Base-by-base conservation (phyloP, 1,140 invertebrate species). In the Trichogramma pretiosum region DNA sequence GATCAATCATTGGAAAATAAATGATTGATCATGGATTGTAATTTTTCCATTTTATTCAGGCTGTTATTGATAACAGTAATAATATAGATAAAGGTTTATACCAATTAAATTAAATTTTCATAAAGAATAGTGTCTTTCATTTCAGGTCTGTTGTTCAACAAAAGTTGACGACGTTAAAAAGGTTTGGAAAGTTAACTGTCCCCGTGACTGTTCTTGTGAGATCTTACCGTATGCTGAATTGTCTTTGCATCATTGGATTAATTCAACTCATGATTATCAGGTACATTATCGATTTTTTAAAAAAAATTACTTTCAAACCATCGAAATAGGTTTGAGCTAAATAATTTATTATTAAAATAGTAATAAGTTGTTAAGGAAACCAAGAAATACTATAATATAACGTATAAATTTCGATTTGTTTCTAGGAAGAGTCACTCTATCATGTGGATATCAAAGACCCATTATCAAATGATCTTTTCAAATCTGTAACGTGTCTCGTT, bases 401-500 rank as follows among this genome's bases (percentile, higher is more conserved):
- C 24, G 11, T 28, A 28, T 11, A 28, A 28, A 11, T 11, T 7
- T 5, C 5, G 11, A 28, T 7, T 7, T 28, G 24, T 7, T 52
- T 38, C 14, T n/a, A 52, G 50, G 19, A 3, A 39, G 23, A 17
- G 24, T 35, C 43, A 35, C 38, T 40, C 3, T 32, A 47, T 30
- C 18, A 40, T 24, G 13, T 26, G 22, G 43, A 48, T 19, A n/a
- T 33, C 5, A 54, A 58, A 14, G 43, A 60, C 41, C 47, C 56
- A 10, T 39, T 63, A 21, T 21, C 45, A 4, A 50, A 59, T 34
- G 64, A 67, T 51, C 59, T 77, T 18, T 56, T 79, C 3, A 74
- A 72, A 56, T 70, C 77, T 17, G 77, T 74, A 21, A 80, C 74
- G 3, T 82, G 80, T 41, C 67, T 80, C 19, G 54, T 81, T 17